Conservation (phyloP, 2,797 vertebrate species). For the Lagodon rhomboides region DNA sequence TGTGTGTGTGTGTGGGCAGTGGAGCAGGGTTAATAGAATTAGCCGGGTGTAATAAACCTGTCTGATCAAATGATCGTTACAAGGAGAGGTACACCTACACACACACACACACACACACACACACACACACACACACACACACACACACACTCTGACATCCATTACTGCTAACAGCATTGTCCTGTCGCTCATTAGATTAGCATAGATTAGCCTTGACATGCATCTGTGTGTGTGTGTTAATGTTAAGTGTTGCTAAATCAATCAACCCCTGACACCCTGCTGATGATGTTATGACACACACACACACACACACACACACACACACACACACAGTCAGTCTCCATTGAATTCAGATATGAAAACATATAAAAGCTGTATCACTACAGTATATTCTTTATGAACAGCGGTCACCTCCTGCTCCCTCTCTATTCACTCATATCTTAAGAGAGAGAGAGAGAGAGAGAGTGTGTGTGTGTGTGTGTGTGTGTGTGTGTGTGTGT, state of each 20-base stretch:
- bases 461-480: not conserved
- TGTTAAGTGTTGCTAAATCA: constrained; percentile 59
- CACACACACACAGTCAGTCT: not conserved
- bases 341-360: constrained; percentile 12
- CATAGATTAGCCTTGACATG: constrained; percentile 69
- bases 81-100: constrained; percentile 33
- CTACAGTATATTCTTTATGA: not conserved
- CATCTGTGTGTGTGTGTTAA: constrained; percentile 27
- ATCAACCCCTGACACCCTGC: constrained; percentile 45
- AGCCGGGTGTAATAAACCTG: constrained; percentile 63
- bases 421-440: not conserved
- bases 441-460: not conserved
- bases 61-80: constrained; percentile 67
- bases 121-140: constrained; percentile 20
- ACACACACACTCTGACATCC: constrained; percentile 24
- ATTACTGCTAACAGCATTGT: constrained; percentile 60
- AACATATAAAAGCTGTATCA: constrained; percentile 19
- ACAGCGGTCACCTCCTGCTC: constrained; percentile 1
- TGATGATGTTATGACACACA: constrained; percentile 54
- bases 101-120: constrained; percentile 16
- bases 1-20: constrained; percentile 32
- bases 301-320: constrained; percentile 18
- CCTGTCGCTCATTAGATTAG: constrained; percentile 65
- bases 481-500: not conserved
- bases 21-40: constrained; percentile 63